Evolutionary conservation across 2,797 vertebrate genomes (phyloP).

Genomic region (Molossus alvarezi): DNA sequence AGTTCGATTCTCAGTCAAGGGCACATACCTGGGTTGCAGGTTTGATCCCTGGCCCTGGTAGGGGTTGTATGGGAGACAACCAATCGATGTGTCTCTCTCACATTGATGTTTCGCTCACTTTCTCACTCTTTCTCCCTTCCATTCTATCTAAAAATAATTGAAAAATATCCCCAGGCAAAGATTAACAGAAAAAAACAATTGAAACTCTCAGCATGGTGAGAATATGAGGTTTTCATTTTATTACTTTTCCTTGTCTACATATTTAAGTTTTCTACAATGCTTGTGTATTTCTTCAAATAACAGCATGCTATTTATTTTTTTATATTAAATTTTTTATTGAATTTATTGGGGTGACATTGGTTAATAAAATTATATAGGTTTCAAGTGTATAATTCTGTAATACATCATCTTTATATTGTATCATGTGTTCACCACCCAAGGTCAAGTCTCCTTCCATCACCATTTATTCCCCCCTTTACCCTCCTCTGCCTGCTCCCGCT

Average conservation of each 20-base stretch:
- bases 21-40: too few relatives aligned
- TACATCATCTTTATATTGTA: background rate
- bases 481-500: background rate
- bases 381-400: background rate
- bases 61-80: too few relatives aligned
- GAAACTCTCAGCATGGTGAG: background rate
- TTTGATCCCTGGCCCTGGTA: too few relatives aligned
- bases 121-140: too few relatives aligned
- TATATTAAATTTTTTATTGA: background rate
- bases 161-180: too few relatives aligned
- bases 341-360: background rate
- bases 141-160: too few relatives aligned
- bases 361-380: background rate
- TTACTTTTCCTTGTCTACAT: background rate
- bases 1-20: too few relatives aligned
- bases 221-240: background rate
- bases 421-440: background rate
- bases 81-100: too few relatives aligned
- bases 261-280: slow-evolving; percentile 3
- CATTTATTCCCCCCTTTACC: background rate
- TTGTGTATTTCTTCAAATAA: slow-evolving; percentile 4
- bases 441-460: background rate
- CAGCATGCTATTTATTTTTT: background rate
- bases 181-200: too few relatives aligned
- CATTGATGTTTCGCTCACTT: too few relatives aligned